Base-by-base conservation (phyloP, 2,113 vertebrate species). In the Chionis minor region DNA sequence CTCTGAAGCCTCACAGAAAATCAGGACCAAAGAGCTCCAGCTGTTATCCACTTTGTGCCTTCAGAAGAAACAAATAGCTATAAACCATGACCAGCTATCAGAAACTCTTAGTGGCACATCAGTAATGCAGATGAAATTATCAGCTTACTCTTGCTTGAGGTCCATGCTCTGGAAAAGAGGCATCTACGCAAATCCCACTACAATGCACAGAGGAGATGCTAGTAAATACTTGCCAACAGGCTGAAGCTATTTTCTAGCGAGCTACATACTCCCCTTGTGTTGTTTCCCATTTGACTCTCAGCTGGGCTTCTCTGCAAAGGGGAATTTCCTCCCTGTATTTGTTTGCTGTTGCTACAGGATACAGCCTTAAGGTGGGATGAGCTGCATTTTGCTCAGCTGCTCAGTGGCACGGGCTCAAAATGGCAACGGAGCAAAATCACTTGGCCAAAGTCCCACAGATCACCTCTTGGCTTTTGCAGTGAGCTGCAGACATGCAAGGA, bases 311-410 rank as follows among this genome's bases (percentile, higher is more conserved):
- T 67, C 62, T 79, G 49, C 6, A 12, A 66, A 69, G 44, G 35
- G 74, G 63, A 88, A 82, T 73, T 92, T 87, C 82, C 47, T 83
- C 38, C 15, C 42, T 49, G 40, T 96, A 17, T 92, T 92, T 97
- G 83, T 90, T 95, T 95, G 63, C 18, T 38, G 91, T 90, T 95
- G 81, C 89, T 44, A 88, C n/a, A 71, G 66, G 13, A 61, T 7
- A 51, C 44, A 42, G 22, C 49, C 66, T 86, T 56, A 38, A 91
- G 9, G 73, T 87, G 78, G 78, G 70, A 82, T 72, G 78, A 82
- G 54, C 58, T 27, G 13, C 3, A 0, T 93, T 95, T 69, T 79
- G 61, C 40, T 95, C 77, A 79, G 52, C 61, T 82, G 66, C 88
- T 82, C 12, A 2, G 40, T 56, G 72, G 72, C 72, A 74, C 28